Evolutionary conservation across 2,797 vertebrate genomes (phyloP).

Genomic region (Hephaestus fuliginosus): DNA sequence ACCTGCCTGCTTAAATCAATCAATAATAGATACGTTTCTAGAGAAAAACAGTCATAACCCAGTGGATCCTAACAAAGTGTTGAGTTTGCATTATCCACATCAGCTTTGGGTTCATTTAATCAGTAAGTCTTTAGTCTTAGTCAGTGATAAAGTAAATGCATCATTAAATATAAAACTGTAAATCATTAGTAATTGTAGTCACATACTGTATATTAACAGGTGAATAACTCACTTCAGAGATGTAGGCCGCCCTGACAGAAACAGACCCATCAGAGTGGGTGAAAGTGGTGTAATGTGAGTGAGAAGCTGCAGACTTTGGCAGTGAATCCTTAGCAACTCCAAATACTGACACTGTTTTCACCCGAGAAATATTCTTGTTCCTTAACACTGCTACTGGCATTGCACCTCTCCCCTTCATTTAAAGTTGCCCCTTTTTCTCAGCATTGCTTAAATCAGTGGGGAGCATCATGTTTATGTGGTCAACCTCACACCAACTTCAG

Average conservation of each 20-base stretch:
- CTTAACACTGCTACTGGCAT: background rate
- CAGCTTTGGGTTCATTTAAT: no score
- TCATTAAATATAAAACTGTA: no score
- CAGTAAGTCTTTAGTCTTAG: no score
- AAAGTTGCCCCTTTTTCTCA: background rate
- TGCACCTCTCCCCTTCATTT: background rate
- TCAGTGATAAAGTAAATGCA: no score
- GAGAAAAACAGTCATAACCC: background rate
- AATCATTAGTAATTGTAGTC: no score
- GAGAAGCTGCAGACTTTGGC: background rate
- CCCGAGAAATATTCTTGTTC: background rate
- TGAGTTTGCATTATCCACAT: no score
- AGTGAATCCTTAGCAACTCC: background rate
- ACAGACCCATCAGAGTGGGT: background rate
- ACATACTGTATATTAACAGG: no score
- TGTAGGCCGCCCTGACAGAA: background rate
- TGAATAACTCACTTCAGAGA: background rate
- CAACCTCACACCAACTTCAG: constrained; percentile 1
- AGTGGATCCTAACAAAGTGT: background rate
- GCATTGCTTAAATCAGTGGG: background rate
- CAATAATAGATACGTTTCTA: background rate
- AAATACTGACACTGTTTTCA: background rate
- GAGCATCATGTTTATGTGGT: background rate
- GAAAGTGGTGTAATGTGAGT: background rate
- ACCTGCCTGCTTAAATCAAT: background rate